Percentiles rank a stretch among this genome's conserved stretches.
These are phyloP conservation scores for Callimico goeldii DNA, from an alignment of 2,797 vertebrate genomes.

Conservation along the genomic window DNA sequence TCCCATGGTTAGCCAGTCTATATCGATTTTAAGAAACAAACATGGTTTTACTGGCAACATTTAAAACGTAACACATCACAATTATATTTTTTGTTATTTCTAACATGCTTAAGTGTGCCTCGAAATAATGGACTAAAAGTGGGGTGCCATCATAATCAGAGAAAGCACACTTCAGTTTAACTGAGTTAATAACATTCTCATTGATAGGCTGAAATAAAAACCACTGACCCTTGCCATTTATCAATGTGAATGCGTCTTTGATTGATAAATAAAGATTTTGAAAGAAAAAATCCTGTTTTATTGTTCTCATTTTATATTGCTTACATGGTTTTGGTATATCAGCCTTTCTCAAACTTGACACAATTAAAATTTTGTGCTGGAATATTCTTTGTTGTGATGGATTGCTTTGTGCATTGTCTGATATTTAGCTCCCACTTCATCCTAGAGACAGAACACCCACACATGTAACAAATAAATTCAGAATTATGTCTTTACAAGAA, in stretches of 20 bases:
- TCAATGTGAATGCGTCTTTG: neutral
- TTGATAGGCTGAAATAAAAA: neutral
- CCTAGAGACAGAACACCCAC: neutral
- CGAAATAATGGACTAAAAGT: neutral
- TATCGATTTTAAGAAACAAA: neutral
- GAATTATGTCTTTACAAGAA: neutral
- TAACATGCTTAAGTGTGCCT: neutral
- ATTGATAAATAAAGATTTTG: neutral
- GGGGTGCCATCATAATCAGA: neutral
- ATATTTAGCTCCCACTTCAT: neutral
- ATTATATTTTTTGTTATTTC: neutral
- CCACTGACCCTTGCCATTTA: neutral
- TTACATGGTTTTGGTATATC: neutral
- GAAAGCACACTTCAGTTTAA: neutral
- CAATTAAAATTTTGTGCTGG: neutral
- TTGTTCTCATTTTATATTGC: neutral
- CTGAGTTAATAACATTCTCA: neutral
- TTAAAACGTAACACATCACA: neutral
- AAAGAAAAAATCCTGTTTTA: neutral
- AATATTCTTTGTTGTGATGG: neutral
- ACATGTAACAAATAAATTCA: neutral
- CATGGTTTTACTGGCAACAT: neutral
- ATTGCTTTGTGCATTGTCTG: neutral
- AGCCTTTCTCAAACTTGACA: neutral
- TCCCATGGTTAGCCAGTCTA: neutral